Percentiles rank a stretch among this genome's conserved stretches.
Evolutionary conservation across 2,888 invertebrate species (phyloP).

Genomic region (Anorthoa munda): DNA sequence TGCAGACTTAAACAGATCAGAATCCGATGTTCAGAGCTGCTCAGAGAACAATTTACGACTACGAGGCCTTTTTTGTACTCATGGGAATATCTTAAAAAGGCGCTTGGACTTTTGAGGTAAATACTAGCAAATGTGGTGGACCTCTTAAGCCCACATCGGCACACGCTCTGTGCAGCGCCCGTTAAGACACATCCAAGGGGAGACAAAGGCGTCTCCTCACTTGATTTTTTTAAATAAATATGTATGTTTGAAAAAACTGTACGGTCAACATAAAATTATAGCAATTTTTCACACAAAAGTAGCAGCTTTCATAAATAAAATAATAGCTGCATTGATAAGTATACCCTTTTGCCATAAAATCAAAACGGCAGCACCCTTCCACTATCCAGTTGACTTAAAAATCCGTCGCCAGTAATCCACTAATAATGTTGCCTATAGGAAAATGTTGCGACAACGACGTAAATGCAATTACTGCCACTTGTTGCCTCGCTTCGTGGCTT

Average conservation of each 20-base stretch:
- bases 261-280: no score
- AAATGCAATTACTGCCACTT: constrained; percentile 78
- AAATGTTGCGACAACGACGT: constrained; percentile 73
- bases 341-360: neutral
- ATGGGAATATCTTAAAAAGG: no score
- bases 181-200: no score
- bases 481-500: constrained; percentile 68
- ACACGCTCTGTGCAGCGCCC: no score
- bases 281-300: no score
- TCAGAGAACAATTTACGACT: neutral
- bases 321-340: neutral
- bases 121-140: no score
- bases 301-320: neutral
- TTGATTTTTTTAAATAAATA: no score
- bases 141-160: no score
- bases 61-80: no score
- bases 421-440: constrained; percentile 62
- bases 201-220: no score
- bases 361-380: constrained; percentile 1
- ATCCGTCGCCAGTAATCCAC: constrained; percentile 43
- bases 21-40: neutral
- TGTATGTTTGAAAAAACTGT: no score
- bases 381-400: constrained; percentile 33
- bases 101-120: no score
- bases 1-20: neutral